A percentile compares a stretch with the other conserved stretches of the same genome.
Conservation (phyloP, 2,113 vertebrate genomes). For the Callopanchax toddi region DNA sequence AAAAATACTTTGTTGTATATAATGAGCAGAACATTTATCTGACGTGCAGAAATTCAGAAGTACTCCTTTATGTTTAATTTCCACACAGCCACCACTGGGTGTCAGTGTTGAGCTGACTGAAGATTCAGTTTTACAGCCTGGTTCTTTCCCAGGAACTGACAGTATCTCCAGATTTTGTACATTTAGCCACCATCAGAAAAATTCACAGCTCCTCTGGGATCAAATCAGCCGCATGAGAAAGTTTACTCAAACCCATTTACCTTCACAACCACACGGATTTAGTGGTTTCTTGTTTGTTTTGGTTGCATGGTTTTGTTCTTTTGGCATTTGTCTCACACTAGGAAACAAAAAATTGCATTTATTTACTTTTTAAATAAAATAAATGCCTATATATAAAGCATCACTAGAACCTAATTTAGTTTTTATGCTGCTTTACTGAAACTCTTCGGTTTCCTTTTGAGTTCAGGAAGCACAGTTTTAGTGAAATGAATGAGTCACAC, state of each 20-base stretch:
- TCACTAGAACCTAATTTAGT: too few species aligned
- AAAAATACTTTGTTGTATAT: too few species aligned
- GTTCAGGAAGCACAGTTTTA: too few species aligned
- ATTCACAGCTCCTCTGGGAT: constrained; percentile 11
- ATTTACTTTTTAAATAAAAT: not conserved
- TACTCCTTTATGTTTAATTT: not conserved
- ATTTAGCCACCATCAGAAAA: constrained; percentile 24
- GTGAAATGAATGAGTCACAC: too few species aligned
- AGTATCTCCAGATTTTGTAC: constrained; percentile 2
- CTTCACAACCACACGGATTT: not conserved
- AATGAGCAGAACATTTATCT: too few species aligned
- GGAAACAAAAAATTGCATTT: too few species aligned
- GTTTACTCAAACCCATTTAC: constrained; percentile 6
- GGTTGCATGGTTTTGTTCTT: not conserved
- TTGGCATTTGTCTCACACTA: not conserved
- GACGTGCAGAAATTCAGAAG: too few species aligned
- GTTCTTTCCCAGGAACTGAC: constrained; percentile 36
- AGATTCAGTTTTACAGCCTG: constrained; percentile 17
- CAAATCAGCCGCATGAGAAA: not conserved
- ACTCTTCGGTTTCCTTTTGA: too few species aligned
- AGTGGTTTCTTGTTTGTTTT: not conserved
- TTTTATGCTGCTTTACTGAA: too few species aligned
- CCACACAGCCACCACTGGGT: constrained; percentile 38
- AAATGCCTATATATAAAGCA: not conserved
- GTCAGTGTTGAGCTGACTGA: constrained; percentile 63